Percentiles rank a stretch among this genome's conserved stretches.
Conservation (phyloP, 2,888 invertebrate species). For the Nomada hirtipes region DNA sequence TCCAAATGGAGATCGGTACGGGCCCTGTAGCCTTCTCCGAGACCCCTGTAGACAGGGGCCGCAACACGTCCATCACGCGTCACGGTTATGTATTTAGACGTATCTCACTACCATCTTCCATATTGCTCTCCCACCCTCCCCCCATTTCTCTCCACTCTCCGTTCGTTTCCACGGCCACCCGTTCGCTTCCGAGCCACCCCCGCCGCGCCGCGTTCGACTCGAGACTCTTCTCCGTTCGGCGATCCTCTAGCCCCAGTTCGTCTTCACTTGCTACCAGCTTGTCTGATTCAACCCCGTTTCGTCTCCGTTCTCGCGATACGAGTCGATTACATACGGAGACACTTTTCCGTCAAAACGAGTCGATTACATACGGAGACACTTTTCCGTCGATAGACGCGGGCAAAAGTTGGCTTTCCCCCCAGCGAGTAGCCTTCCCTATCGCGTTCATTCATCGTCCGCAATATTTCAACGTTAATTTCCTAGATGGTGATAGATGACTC, state of each 20-base stretch:
- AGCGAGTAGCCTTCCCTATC: constrained; percentile 43
- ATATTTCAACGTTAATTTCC: constrained; percentile 80
- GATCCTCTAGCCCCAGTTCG: constrained; percentile 44
- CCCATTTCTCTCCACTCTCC: constrained; percentile 7
- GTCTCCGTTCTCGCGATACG: no score
- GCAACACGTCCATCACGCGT: constrained; percentile 83
- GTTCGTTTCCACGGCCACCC: constrained; percentile 4
- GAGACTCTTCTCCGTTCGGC: constrained; percentile 38
- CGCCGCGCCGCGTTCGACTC: constrained; percentile 18
- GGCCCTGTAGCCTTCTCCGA: constrained; percentile 59
- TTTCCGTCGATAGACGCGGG: background rate
- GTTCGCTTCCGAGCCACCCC: constrained; percentile 10
- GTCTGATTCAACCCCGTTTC: background rate
- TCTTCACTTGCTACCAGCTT: constrained; percentile 62
- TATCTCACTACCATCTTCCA: constrained; percentile 77
- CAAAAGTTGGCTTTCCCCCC: constrained; percentile 13
- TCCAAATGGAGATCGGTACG: constrained; percentile 63
- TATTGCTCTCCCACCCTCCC: constrained; percentile 64
- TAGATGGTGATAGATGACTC: constrained; percentile 79
- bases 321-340: background rate
- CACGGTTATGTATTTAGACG: constrained; percentile 83
- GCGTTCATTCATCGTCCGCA: constrained; percentile 56
- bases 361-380: background rate
- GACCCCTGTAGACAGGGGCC: constrained; percentile 81
- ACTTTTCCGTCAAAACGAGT: background rate